These are phyloP conservation scores for Phaonia tiefii DNA, from an alignment of 2,888 invertebrate species.

Conservation along the genomic window DNA sequence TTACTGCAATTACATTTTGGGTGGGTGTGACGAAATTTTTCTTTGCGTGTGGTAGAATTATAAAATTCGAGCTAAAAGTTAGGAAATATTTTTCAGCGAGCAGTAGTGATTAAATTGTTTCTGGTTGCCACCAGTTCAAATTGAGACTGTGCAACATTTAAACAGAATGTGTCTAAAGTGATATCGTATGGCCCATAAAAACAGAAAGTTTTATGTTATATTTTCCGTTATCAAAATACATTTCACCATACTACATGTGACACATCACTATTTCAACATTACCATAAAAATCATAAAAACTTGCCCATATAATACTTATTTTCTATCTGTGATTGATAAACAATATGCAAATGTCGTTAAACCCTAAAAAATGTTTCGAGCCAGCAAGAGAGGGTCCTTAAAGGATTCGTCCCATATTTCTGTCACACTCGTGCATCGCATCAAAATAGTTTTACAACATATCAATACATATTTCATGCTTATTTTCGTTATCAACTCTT, in stretches of 20 bases:
- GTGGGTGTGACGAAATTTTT: no score
- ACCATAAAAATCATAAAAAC: constrained; percentile 28
- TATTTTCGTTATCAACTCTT: constrained; percentile 62
- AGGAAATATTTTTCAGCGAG: no score
- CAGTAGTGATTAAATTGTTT: no score
- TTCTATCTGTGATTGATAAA: constrained; percentile 66
- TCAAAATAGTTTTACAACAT: constrained; percentile 62
- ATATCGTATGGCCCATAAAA: not conserved
- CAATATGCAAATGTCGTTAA: constrained; percentile 66
- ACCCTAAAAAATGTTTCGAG: constrained; percentile 12
- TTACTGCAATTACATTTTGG: no score
- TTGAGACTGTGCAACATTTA: no score
- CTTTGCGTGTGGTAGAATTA: no score
- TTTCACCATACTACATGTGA: constrained; percentile 23
- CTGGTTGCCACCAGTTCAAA: no score
- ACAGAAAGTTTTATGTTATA: no score
- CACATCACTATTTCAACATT: constrained; percentile 28
- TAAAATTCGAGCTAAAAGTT: no score
- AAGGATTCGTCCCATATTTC: not conserved
- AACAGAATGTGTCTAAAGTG: no score
- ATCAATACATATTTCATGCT: constrained; percentile 62
- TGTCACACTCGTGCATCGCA: not conserved
- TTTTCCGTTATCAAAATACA: not conserved
- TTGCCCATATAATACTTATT: constrained; percentile 55
- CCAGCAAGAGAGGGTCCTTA: constrained; percentile 7